Evolutionary conservation across 2,888 invertebrate genomes (phyloP), one percentile per base, ranked within the genome.

Genomic region (Brachypalpus laphriformis): DNA sequence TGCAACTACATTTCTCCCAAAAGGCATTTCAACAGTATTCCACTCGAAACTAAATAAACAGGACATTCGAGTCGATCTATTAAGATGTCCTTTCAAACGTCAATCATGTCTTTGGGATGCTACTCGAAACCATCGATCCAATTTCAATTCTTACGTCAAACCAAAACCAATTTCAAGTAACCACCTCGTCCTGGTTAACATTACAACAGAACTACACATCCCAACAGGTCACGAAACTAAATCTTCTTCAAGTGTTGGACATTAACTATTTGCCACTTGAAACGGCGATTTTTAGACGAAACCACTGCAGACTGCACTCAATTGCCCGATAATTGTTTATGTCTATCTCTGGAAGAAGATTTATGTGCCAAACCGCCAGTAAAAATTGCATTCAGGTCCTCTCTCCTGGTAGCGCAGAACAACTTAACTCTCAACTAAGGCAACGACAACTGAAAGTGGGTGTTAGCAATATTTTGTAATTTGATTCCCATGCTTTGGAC

Each of bases 381-480:
- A 54, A 45, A 65, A 66, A 82, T 61, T 56, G 65, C 71, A 72
- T 72, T 81, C 20, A 8, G 37, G 25, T 14, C 40, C 16, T 20
- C 42, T 25, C n/a, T 37, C 14, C 16, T 71, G 59, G 80, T 70
- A 80, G 80, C 63, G 11, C 14, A 42, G 22, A 74, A 63, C 66
- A 72, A 56, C 61, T 71, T 42, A 68, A 61, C 57, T 7, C 34
- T n/a, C n/a, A n/a, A 25, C 2, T 25, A 25, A 25, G 3, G 65
- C 51, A 68, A 68, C 83, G 83, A 83, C 74, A 83, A 57, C 83
- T 54, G 45, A 66, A 83, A 83, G 83, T 83, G 80, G 83, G 83
- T 83, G 83, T 83, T 70, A 37, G 80, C 83, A 57, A 75, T 83
- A 65, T 83, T 83, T 80, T 70, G 83, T 83, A 83, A 83, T 80